Evolutionary conservation across 2,113 vertebrate genomes (phyloP), one percentile per base, ranked within the genome.

Genomic region (Heliornis fulica): DNA sequence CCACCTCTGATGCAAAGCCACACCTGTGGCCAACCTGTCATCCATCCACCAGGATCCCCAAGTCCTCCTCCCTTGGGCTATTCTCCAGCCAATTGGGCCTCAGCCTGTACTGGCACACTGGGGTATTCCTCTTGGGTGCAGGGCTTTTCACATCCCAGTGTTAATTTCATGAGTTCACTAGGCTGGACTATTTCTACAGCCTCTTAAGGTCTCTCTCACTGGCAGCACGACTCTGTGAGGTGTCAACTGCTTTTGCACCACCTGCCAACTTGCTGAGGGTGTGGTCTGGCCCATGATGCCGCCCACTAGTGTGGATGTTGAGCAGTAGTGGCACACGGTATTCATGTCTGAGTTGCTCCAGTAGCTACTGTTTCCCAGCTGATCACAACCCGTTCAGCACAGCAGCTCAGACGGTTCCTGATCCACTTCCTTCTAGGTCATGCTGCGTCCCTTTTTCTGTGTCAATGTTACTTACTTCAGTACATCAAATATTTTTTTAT

Each of bases 21-120:
- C 11, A 2, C 21, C 23, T 6, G 19, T 18, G 34, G 34, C 36
- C 43, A 51, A 36, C 32, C 17, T 25, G 53, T 20, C 31, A 16
- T 17, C 19, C 36, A 13, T 14, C 38, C 36, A 51, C 15, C 8
- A 29, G 12, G 34, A 85, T 5, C 12, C 29, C 15, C 6, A 25
- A 34, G 13, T 29, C 61, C 15, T 50, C 4, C 38, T 51, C n/a
- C 53, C 38, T 25, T 1, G 2, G 46, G 28, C 63, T 51, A 26
- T 36, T 60, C 21, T 60, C 45, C 21, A 21, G 29, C 25, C 43
- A 23, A 12, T 8, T 31, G 57, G 25, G 13, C 29, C 36, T 11
- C 65, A 70, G 5, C 25, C 46, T 66, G 10, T 19, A 15, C 13
- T 71, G 40, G n/a, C 25, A 28, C 31, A 21, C 0, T 0, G n/a